These are phyloP conservation scores for Troides oblongomaculatus DNA, from an alignment of 2,888 invertebrate species.

Conservation along the genomic window DNA sequence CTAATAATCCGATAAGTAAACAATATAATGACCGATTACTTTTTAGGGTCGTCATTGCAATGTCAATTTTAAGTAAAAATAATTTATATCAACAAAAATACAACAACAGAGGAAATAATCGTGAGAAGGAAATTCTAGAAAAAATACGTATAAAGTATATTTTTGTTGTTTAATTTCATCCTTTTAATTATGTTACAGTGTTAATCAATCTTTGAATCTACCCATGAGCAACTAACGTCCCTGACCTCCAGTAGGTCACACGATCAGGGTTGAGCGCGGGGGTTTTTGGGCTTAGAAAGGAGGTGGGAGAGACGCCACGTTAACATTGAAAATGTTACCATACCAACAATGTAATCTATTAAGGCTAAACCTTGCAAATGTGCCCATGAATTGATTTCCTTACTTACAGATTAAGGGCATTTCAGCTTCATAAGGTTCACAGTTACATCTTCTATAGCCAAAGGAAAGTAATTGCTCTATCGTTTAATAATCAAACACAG, in stretches of 20 bases:
- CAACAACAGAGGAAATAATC: no score
- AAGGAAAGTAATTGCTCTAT: no score
- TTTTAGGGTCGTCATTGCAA: no score
- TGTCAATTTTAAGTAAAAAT: no score
- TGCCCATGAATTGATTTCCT: neutral
- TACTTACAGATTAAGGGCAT: neutral
- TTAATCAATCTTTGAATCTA: slow-evolving; percentile 20
- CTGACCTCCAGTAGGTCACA: slow-evolving; percentile 72
- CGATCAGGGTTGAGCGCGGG: slow-evolving; percentile 37
- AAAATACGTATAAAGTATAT: no score
- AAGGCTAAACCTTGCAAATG: neutral
- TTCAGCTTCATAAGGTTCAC: neutral
- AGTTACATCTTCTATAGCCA: no score
- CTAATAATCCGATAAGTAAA: no score
- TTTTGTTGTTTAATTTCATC: neutral
- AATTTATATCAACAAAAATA: no score
- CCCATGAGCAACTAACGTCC: slow-evolving; percentile 61
- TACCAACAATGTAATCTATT: slow-evolving; percentile 1
- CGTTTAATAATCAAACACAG: no score
- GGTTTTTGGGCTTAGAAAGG: slow-evolving; percentile 46
- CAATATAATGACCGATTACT: no score
- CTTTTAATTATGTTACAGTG: neutral
- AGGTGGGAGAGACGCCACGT: slow-evolving; percentile 38
- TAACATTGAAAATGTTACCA: slow-evolving; percentile 16
- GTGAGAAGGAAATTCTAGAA: no score